Percentiles rank a stretch among this genome's conserved stretches.
Evolutionary conservation across 2,888 invertebrate species (phyloP).

Genomic region (Parnassius apollo): DNA sequence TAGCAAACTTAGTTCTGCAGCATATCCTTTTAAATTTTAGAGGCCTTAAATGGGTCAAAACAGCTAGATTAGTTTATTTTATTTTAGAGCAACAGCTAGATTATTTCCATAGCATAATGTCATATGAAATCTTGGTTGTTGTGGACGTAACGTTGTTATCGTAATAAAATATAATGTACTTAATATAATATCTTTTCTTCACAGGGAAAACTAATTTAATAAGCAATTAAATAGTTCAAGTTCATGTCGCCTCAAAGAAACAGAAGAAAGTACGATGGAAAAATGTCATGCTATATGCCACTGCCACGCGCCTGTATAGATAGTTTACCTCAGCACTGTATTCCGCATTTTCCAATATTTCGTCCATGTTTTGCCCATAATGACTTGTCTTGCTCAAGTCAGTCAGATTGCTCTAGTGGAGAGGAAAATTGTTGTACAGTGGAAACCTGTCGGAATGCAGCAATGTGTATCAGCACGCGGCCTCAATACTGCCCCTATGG

Average conservation of each 20-base stretch:
- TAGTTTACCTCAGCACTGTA: slow-evolving; percentile 26
- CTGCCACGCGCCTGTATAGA: slow-evolving; percentile 31
- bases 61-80: no score
- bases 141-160: no score
- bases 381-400: slow-evolving; percentile 10
- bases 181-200: no score
- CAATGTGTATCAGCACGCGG: slow-evolving; percentile 10
- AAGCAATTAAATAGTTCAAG: neutral
- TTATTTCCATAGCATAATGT: no score
- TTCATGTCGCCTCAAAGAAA: slow-evolving; percentile 13
- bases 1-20: no score
- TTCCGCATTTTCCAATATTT: slow-evolving; percentile 13
- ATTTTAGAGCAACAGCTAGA: no score
- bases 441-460: slow-evolving; percentile 23
- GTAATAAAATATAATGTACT: no score
- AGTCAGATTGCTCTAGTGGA: slow-evolving; percentile 16
- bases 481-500: slow-evolving; percentile 6
- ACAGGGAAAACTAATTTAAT: no score
- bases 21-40: no score
- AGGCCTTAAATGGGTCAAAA: no score
- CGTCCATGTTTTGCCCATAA: slow-evolving; percentile 9
- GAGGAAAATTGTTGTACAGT: slow-evolving; percentile 27
- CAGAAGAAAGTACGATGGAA: slow-evolving; percentile 11
- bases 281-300: slow-evolving; percentile 19
- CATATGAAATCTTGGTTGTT: no score